A percentile compares a stretch with the other conserved stretches of the same genome.
These are phyloP conservation scores for Elachura formosa DNA, from an alignment of 2,113 vertebrate genomes.

Conservation along the genomic window DNA sequence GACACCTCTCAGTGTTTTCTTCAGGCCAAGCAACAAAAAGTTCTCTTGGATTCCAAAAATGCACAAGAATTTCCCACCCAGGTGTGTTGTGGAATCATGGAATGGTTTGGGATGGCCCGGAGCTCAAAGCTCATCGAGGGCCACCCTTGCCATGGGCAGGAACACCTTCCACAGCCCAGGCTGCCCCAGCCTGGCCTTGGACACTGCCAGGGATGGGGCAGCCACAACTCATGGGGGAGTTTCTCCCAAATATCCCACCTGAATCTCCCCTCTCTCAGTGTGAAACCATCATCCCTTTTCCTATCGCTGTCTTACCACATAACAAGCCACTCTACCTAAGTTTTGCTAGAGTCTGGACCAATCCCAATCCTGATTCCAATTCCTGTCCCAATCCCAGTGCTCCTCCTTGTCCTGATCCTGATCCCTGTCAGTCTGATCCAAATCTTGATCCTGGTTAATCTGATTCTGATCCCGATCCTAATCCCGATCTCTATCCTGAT, in stretches of 20 bases:
- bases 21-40: rapidly evolving
- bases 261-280: not conserved
- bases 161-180: not conserved
- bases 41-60: rapidly evolving
- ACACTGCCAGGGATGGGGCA: not conserved
- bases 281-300: not conserved
- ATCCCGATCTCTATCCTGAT: not conserved
- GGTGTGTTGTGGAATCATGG: rapidly evolving
- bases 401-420: rapidly evolving
- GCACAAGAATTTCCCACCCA: rapidly evolving
- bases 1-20: rapidly evolving
- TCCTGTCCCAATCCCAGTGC: rapidly evolving
- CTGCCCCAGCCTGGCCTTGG: not conserved
- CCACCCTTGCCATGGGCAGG: not conserved
- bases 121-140: not conserved
- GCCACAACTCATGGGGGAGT: rapidly evolving
- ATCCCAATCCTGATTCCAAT: rapidly evolving
- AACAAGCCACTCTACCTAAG: not conserved
- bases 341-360: not conserved
- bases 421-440: rapidly evolving
- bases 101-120: not conserved
- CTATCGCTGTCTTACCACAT: rapidly evolving
- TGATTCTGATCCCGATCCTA: rapidly evolving
- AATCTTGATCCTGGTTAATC: too few relatives aligned
- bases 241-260: not conserved